A percentile compares a stretch with the other conserved stretches of the same genome.
phyloP scores from a whole-genome alignment of 2,797 vertebrate species.

The Heteromormyrus szaboi region DNA sequence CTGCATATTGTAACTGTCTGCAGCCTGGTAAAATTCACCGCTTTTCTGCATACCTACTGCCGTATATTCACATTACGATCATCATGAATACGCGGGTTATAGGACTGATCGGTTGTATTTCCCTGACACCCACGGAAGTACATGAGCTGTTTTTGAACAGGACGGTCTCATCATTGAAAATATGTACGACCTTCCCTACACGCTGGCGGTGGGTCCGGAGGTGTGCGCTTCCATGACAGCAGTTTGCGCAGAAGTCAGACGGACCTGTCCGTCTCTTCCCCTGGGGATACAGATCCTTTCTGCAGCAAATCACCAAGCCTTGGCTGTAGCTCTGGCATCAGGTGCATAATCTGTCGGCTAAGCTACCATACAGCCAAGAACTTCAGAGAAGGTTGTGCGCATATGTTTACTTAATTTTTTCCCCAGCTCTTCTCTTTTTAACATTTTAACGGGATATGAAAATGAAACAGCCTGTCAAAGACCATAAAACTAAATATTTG shows the following conservation, averaged over 20 bases:
- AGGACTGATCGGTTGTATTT: background rate
- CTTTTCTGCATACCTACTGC: background rate
- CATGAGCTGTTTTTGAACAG: slow-evolving; percentile 43
- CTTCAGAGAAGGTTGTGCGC: background rate
- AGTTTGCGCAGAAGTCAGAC: slow-evolving; percentile 59
- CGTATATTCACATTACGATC: too few relatives aligned
- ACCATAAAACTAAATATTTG: background rate
- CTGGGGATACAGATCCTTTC: slow-evolving; percentile 76
- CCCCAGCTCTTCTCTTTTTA: background rate
- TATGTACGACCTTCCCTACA: slow-evolving; percentile 82
- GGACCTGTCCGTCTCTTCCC: slow-evolving; percentile 53
- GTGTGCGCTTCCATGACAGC: slow-evolving; percentile 70
- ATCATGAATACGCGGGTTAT: background rate
- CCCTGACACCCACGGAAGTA: background rate
- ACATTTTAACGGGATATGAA: background rate
- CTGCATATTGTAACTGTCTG: background rate
- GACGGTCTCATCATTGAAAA: slow-evolving; percentile 80
- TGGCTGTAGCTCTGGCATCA: slow-evolving; percentile 76
- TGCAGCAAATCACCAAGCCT: slow-evolving; percentile 68
- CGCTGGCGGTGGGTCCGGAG: slow-evolving; percentile 63
- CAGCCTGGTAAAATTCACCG: background rate
- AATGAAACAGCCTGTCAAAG: background rate
- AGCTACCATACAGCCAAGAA: background rate
- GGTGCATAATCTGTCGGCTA: slow-evolving; percentile 49
- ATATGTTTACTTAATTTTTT: background rate